These are phyloP conservation scores for Miniopterus natalensis DNA, from an alignment of 2,113 vertebrate species.

Conservation along the genomic window DNA sequence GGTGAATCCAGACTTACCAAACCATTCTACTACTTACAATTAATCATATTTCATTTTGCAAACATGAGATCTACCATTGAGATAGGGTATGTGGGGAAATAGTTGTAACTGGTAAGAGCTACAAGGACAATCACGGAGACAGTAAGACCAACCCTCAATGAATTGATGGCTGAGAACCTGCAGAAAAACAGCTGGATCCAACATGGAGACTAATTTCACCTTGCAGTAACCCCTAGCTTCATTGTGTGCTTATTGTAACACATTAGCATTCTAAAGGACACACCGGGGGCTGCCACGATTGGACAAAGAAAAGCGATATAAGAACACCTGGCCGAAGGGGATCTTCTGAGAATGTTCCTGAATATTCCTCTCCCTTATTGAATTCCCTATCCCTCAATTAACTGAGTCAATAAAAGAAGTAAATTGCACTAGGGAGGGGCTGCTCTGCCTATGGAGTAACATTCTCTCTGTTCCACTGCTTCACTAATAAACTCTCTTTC, in stretches of 20 bases:
- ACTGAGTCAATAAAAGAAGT: not conserved
- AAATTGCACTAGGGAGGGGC: not conserved
- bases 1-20: not conserved
- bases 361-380: not conserved
- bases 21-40: not conserved
- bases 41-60: not conserved
- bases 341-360: not conserved
- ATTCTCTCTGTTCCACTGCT: not conserved
- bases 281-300: not conserved
- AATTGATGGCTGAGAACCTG: not conserved
- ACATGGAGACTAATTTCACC: not conserved
- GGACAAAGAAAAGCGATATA: too few species aligned
- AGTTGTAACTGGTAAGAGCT: not conserved
- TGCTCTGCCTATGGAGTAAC: not conserved
- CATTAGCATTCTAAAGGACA: not conserved
- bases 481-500: not conserved
- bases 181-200: not conserved
- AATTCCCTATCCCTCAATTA: not conserved
- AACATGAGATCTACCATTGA: not conserved
- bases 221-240: not conserved
- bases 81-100: not conserved
- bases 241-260: not conserved
- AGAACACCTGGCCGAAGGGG: too few species aligned
- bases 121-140: not conserved
- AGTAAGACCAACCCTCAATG: not conserved